Conservation (phyloP, 2,797 vertebrate genomes). For the Malacoctenus gilli region DNA sequence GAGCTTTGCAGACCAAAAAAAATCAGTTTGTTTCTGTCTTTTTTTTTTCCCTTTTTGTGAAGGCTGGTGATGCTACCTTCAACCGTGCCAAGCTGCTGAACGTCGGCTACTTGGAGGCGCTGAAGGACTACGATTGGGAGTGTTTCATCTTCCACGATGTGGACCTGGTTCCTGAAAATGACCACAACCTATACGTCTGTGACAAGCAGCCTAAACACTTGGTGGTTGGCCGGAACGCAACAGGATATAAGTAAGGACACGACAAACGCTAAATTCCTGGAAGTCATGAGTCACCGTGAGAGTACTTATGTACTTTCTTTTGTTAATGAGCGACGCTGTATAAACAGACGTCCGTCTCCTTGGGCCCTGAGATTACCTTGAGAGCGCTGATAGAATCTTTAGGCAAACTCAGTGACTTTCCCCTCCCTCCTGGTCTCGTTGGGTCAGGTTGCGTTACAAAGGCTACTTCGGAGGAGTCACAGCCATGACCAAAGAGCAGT, state of each 20-base stretch:
- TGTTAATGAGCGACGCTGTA: no score
- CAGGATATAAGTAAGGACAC: slow-evolving; percentile 92
- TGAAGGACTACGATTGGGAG: slow-evolving; percentile 92
- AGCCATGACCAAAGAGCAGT: slow-evolving; percentile 91
- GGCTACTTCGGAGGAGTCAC: slow-evolving; percentile 97
- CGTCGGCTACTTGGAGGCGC: slow-evolving; percentile 92
- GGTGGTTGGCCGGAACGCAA: slow-evolving; percentile 95
- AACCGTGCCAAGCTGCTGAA: slow-evolving; percentile 97
- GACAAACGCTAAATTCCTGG: background rate
- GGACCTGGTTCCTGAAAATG: slow-evolving; percentile 95
- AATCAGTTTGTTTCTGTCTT: background rate
- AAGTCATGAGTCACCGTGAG: slow-evolving; percentile 4
- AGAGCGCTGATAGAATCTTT: slow-evolving; percentile 5
- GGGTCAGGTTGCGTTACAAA: slow-evolving; percentile 88
- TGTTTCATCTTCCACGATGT: slow-evolving; percentile 98
- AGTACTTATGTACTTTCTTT: no score
- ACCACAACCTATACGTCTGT: slow-evolving; percentile 91
- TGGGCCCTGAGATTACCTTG: background rate
- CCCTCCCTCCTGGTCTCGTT: slow-evolving; percentile 1
- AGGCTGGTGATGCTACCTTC: slow-evolving; percentile 90
- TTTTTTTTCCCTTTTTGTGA: slow-evolving; percentile 15
- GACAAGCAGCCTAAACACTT: slow-evolving; percentile 92
- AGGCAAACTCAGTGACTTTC: background rate
- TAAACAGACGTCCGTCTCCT: background rate
- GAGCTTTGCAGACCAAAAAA: no score